Evolutionary conservation across 2,113 vertebrate species (phyloP).

Genomic region (Xyliphius kryptos): DNA sequence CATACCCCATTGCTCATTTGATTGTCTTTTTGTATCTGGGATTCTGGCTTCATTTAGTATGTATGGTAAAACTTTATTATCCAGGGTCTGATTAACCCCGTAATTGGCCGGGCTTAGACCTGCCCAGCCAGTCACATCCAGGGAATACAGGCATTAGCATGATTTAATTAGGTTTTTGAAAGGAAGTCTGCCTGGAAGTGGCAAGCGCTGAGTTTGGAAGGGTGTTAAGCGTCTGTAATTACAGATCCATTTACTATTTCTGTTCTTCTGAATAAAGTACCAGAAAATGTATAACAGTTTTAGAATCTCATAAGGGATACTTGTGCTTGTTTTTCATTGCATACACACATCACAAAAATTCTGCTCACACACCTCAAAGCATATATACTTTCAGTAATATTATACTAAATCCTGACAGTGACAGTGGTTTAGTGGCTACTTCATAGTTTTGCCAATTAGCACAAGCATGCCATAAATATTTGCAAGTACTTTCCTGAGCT

Average conservation of each 20-base stretch:
- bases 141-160: constrained; percentile 47
- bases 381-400: too few species aligned
- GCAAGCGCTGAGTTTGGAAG: constrained; percentile 17
- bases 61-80: constrained; percentile 33
- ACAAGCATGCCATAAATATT: too few species aligned
- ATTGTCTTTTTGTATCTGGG: background rate
- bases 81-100: constrained; percentile 42
- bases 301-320: too few species aligned
- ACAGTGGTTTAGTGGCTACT: too few species aligned
- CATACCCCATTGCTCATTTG: constrained; percentile 3
- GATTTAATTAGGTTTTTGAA: constrained; percentile 42
- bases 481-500: too few species aligned
- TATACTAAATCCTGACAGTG: too few species aligned
- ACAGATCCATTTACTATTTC: constrained; percentile 17
- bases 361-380: too few species aligned
- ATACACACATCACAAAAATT: too few species aligned
- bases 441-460: too few species aligned
- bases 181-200: constrained; percentile 12
- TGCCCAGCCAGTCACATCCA: constrained; percentile 30
- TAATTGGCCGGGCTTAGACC: constrained; percentile 40
- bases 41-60: constrained; percentile 25
- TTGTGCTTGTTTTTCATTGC: too few species aligned
- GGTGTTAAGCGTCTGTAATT: constrained; percentile 21
- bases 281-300: too few species aligned
- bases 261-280: too few species aligned